Evolutionary conservation across 2,797 vertebrate species (phyloP).

Genomic region (Sebastolobus altivelis): DNA sequence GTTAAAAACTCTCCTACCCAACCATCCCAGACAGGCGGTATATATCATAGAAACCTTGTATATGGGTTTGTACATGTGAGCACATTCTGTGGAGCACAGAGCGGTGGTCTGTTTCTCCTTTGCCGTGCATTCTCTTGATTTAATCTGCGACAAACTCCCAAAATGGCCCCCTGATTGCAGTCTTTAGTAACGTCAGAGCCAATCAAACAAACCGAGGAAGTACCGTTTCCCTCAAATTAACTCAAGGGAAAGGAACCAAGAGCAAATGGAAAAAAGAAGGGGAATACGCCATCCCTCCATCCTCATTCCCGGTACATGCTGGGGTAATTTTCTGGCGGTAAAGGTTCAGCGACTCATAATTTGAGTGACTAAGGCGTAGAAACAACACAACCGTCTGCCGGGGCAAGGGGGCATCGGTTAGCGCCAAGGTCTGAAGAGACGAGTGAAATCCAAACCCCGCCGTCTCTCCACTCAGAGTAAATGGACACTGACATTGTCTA

Average conservation of each 20-base stretch:
- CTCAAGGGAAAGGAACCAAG: conserved; percentile 72
- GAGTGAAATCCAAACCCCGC: conserved; percentile 80
- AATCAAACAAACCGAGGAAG: conserved; percentile 87
- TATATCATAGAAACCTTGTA: conserved; percentile 71
- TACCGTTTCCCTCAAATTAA: conserved; percentile 87
- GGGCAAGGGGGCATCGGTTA: conserved; percentile 77
- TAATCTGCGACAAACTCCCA: conserved; percentile 86
- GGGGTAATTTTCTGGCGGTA: conserved; percentile 87
- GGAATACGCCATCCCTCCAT: conserved; percentile 71
- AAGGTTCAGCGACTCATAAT: conserved; percentile 88
- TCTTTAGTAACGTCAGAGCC: conserved; percentile 88
- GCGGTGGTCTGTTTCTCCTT: conserved; percentile 82
- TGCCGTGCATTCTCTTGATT: conserved; percentile 83
- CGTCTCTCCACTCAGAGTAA: conserved; percentile 75
- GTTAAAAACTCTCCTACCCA: conserved; percentile 75
- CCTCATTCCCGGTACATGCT: conserved; percentile 79
- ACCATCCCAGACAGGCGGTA: conserved; percentile 72
- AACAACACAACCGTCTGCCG: conserved; percentile 80
- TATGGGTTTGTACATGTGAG: conserved; percentile 62
- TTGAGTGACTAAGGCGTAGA: conserved; percentile 86
- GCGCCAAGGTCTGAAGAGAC: conserved; percentile 80
- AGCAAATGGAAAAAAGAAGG: conserved; percentile 75
- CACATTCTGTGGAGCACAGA: conserved; percentile 62
- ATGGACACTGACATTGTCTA: conserved; percentile 86
- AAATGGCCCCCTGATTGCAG: conserved; percentile 87